A percentile compares a stretch with the other conserved stretches of the same genome.
Evolutionary conservation across 2,113 vertebrate genomes (phyloP).

Genomic region (Ascaphus truei): DNA sequence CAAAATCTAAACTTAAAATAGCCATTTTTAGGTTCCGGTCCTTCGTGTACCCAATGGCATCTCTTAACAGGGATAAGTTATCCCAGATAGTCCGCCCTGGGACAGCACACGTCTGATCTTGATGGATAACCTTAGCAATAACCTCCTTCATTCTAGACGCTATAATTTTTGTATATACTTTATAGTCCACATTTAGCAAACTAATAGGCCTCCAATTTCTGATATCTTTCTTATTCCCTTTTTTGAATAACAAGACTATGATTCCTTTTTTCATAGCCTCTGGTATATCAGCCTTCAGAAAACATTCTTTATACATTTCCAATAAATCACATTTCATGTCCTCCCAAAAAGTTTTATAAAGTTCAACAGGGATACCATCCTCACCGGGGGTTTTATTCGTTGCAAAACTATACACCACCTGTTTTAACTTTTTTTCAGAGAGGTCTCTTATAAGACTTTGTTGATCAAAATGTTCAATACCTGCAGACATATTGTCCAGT

Average conservation of each 20-base stretch:
- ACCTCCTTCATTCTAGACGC: background rate
- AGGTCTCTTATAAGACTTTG: too few relatives aligned
- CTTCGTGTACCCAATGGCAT: background rate
- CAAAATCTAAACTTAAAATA: background rate
- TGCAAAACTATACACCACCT: too few relatives aligned
- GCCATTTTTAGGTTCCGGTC: background rate
- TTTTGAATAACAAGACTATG: background rate
- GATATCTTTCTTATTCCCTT: background rate
- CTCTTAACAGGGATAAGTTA: background rate
- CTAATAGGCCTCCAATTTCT: background rate
- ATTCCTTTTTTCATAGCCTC: background rate
- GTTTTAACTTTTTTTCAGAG: too few relatives aligned
- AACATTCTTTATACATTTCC: background rate
- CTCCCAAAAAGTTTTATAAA: background rate
- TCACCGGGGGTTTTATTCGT: background rate
- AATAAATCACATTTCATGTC: background rate
- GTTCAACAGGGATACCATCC: background rate
- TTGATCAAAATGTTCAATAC: too few relatives aligned
- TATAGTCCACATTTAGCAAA: background rate
- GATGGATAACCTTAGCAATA: background rate
- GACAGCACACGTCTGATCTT: background rate
- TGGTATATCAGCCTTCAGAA: background rate
- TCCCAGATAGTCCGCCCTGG: background rate
- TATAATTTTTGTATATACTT: background rate
- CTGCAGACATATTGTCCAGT: too few relatives aligned